Base-by-base conservation (phyloP, 2,113 vertebrate genomes). In the Porphyrio hochstetteri region DNA sequence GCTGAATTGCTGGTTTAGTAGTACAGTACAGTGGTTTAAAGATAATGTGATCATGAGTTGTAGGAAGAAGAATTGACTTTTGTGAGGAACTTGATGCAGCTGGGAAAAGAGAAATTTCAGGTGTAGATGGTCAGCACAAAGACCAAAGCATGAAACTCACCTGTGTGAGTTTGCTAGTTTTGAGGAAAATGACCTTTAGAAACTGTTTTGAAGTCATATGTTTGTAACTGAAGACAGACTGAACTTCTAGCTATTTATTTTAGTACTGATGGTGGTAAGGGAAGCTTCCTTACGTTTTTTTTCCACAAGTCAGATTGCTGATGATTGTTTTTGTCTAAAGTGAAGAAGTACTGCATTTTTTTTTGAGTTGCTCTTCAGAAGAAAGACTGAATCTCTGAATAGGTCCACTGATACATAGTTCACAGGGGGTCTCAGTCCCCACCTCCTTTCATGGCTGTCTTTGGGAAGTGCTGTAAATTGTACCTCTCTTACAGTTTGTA, bases 1-100 rank as follows among this genome's bases (percentile, higher is more conserved):
- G 23, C 38, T 69, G 31, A 86, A 38, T 13, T 70, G 28, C 38
- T 86, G 15, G 5, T 68, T 61, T 44, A 72, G 19, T 59, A 38
- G 25, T 60, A 40, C 17, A 40, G 28, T 44, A 48, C 38, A 48
- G 2, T 44, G 14, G n/a, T 50, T 68, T 63, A n/a, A 82, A 71
- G 27, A 19, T 75, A 56, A 69, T 0, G 0, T 48, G 16, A 5
- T 17, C 0, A 1, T 55, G 17, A 16, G 6, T 16, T 92, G 52
- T 48, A 52, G 83, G 35, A 79, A 64, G 36, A 85, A 12, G 27
- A 56, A 4, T 42, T 84, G 25, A 17, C 14, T 75, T 82, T 82
- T 60, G 10, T 79, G 48, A 90, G n/a, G 48, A 75, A 57, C 64
- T 35, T 57, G 29, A 15, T 38, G 38, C 28, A 56, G 7, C 31